These are phyloP conservation scores for Sipha maydis DNA, from an alignment of 2,888 invertebrate species.

Conservation along the genomic window DNA sequence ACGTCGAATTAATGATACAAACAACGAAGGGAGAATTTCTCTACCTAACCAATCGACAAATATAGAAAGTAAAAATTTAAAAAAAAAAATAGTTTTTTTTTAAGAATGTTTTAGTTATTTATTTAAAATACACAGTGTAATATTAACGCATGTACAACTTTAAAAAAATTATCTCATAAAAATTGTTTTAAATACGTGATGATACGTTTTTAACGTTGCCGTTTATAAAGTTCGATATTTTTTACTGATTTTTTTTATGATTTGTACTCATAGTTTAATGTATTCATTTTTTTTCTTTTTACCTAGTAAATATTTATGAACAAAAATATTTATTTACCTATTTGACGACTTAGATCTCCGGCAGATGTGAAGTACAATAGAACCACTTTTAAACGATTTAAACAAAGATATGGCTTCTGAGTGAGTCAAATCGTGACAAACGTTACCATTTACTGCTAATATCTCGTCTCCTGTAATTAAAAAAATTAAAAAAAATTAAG, in stretches of 20 bases:
- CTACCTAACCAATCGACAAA: not conserved
- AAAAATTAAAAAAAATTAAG: not conserved
- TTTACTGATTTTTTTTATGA: not conserved
- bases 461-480: constrained; percentile 79
- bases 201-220: not conserved
- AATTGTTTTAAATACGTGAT: not conserved
- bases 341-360: constrained; percentile 71
- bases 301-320: not conserved
- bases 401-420: constrained; percentile 83
- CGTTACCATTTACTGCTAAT: constrained; percentile 82
- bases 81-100: not conserved
- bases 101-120: not conserved
- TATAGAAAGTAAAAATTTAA: not conserved
- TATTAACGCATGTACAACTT: not conserved
- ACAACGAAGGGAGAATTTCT: not conserved
- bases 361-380: constrained; percentile 80
- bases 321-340: constrained; percentile 67
- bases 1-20: not conserved
- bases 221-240: too few species aligned
- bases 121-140: not conserved
- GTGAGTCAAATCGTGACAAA: constrained; percentile 83
- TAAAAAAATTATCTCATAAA: not conserved
- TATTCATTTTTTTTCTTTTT: not conserved
- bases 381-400: constrained; percentile 81
- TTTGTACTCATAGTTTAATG: not conserved